phyloP scores from a whole-genome alignment of 2,797 vertebrate genomes.

The Yasuhikotakia modesta region DNA sequence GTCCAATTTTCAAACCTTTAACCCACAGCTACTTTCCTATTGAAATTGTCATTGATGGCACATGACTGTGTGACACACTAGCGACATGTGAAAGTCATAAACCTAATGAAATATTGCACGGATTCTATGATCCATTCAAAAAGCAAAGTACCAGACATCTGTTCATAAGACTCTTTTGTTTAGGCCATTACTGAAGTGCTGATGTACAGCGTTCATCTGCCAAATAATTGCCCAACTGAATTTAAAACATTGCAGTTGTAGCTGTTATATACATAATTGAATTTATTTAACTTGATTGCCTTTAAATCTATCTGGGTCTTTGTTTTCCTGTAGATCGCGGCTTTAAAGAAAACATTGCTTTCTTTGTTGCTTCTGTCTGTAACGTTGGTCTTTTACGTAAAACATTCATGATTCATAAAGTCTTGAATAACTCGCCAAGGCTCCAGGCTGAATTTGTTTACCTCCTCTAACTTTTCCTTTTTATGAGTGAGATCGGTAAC shows the following conservation, averaged over 20 bases:
- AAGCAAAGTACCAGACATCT: background rate
- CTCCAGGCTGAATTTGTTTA: background rate
- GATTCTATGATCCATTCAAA: background rate
- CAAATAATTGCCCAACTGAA: background rate
- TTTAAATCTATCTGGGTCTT: background rate
- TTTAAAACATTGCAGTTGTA: slow-evolving; percentile 11
- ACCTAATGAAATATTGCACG: background rate
- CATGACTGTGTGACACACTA: background rate
- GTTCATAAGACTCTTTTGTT: background rate
- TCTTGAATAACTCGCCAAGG: background rate
- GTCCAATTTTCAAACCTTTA: background rate
- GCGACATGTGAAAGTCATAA: slow-evolving; percentile 2
- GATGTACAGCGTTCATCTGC: background rate
- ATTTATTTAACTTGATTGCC: background rate
- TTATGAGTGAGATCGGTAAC: slow-evolving; percentile 1
- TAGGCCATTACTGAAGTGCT: background rate
- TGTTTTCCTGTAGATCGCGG: background rate
- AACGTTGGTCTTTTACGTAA: background rate
- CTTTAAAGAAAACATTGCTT: background rate
- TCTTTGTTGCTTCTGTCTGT: background rate
- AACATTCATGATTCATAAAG: background rate
- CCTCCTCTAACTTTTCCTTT: slow-evolving; percentile 5
- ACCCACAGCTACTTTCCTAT: background rate
- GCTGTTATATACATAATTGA: background rate
- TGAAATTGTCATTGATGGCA: background rate